Evolutionary conservation across 2,797 vertebrate species (phyloP).

Genomic region (Smutsia temminckii): DNA sequence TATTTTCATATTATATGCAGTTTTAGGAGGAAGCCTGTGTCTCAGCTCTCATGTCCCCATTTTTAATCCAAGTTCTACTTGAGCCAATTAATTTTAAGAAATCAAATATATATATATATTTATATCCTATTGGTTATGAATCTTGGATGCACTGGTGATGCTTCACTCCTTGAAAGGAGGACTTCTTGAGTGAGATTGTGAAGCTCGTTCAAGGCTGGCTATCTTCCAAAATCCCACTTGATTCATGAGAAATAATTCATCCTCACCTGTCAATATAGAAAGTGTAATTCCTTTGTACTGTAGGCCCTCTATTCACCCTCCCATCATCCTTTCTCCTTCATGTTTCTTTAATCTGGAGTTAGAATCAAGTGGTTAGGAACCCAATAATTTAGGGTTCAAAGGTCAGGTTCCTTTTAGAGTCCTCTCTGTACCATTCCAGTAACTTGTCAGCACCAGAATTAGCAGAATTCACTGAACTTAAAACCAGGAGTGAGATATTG

Average conservation of each 20-base stretch:
- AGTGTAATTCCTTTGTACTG: not conserved
- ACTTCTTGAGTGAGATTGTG: not conserved
- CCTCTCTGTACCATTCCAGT: not conserved
- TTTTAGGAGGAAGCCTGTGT: too few relatives aligned
- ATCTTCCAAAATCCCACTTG: not conserved
- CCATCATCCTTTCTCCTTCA: not conserved
- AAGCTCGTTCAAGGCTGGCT: not conserved
- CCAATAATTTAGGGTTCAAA: not conserved
- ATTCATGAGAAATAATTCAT: not conserved
- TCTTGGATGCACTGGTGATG: not conserved
- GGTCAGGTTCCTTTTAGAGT: not conserved
- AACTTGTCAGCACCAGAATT: not conserved
- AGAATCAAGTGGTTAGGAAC: not conserved
- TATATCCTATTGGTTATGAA: not conserved
- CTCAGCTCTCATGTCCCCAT: too few relatives aligned
- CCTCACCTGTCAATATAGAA: not conserved
- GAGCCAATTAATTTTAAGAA: too few relatives aligned
- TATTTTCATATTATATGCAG: too few relatives aligned
- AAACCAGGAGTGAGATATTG: not conserved
- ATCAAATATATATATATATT: too few relatives aligned
- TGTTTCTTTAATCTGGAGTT: not conserved
- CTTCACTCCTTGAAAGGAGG: not conserved
- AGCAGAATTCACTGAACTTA: not conserved
- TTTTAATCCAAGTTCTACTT: too few relatives aligned
- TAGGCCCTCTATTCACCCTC: not conserved